phyloP scores from a whole-genome alignment of 2,113 vertebrate genomes.

The Uria lomvia region DNA sequence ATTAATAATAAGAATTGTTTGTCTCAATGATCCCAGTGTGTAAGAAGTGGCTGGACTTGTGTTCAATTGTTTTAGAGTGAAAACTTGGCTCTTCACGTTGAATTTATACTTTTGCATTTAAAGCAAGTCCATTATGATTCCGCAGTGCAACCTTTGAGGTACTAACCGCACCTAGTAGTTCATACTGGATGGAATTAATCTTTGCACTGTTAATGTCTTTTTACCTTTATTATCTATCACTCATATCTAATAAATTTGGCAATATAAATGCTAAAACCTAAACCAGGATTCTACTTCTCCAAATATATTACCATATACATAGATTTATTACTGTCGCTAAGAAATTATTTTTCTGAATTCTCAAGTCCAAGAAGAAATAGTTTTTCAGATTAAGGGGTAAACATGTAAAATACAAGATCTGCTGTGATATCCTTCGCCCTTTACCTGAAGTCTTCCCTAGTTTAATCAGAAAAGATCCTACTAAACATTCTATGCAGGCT shows the following conservation, averaged over 20 bases:
- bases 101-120: neutral
- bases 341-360: constrained; percentile 22
- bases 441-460: neutral
- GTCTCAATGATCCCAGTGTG: neutral
- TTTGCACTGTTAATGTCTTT: neutral
- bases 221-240: neutral
- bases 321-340: constrained; percentile 40
- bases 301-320: neutral
- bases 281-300: neutral
- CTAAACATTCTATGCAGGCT: neutral
- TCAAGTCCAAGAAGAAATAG: constrained; percentile 34
- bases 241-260: neutral
- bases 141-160: neutral
- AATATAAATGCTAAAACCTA: neutral
- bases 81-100: neutral
- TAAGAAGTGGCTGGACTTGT: neutral
- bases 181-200: neutral
- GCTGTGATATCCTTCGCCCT: neutral
- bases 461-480: neutral
- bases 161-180: neutral
- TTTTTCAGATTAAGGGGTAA: constrained; percentile 18
- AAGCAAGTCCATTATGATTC: neutral
- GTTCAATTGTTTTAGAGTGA: neutral
- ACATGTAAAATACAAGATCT: constrained; percentile 28
- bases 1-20: neutral